These are phyloP conservation scores for Holothuria scabra DNA, from an alignment of 53 echinoderm and acorn worm species.

Conservation along the genomic window DNA sequence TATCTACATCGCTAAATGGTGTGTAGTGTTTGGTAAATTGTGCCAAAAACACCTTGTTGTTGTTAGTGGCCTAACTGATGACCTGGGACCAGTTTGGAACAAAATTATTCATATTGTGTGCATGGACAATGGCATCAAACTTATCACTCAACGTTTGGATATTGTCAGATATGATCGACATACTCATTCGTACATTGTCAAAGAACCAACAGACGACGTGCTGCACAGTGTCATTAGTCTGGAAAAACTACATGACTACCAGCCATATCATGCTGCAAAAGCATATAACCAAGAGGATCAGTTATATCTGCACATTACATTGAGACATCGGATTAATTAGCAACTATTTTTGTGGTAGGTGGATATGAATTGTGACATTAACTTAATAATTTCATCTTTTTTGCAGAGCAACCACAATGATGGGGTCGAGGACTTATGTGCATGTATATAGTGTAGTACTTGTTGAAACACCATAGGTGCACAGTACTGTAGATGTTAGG, in stretches of 20 bases:
- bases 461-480: no score
- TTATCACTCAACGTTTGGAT: conserved; percentile 3
- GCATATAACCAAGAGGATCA: conserved; percentile 27
- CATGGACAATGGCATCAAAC: conserved; percentile 33
- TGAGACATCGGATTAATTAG: no score
- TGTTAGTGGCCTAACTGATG: conserved; percentile 50
- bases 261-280: conserved; percentile 60
- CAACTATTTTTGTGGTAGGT: no score
- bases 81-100: conserved; percentile 39
- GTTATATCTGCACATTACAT: no score
- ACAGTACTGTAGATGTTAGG: no score
- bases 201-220: background rate
- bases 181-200: conserved; percentile 28
- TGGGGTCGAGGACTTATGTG: no score
- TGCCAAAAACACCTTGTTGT: conserved; percentile 53
- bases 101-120: conserved; percentile 45
- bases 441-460: no score
- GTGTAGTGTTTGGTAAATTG: conserved; percentile 29
- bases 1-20: conserved; percentile 57
- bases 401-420: no score
- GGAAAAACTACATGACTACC: conserved; percentile 56
- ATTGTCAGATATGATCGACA: conserved; percentile 43
- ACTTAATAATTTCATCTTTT: no score
- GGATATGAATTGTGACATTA: no score
- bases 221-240: background rate